A percentile compares a stretch with the other conserved stretches of the same genome.
phyloP scores from a whole-genome alignment of 2,797 vertebrate genomes.

The Rachycentron canadum region DNA sequence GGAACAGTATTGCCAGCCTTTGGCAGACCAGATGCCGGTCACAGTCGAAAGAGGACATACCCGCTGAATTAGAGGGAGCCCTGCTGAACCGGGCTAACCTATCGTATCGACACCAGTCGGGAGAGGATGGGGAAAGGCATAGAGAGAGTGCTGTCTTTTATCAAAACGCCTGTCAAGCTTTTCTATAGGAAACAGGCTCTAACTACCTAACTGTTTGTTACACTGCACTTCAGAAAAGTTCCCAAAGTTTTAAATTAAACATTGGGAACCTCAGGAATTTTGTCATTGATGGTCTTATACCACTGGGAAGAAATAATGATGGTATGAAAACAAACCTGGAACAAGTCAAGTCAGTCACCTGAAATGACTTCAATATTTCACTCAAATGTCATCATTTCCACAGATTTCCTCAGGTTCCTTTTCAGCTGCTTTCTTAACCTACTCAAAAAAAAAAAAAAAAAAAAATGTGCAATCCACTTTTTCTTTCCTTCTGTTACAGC shows the following conservation, averaged over 20 bases:
- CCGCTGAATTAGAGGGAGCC: slow-evolving; percentile 49
- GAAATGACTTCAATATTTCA: not conserved
- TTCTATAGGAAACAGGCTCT: not conserved
- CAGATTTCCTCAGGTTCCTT: not conserved
- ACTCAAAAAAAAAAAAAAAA: not conserved
- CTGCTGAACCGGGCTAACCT: slow-evolving; percentile 30
- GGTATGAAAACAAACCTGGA: not conserved
- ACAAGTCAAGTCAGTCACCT: not conserved
- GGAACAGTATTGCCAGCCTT: slow-evolving; percentile 48
- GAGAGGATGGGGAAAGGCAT: not conserved
- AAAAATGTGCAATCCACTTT: too few relatives aligned
- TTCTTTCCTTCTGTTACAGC: not conserved
- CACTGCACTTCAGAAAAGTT: not conserved
- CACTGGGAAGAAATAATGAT: not conserved
- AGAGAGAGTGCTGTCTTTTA: not conserved
- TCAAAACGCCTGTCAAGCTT: not conserved
- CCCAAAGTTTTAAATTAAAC: slow-evolving; percentile 2
- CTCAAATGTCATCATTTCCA: not conserved
- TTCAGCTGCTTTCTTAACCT: not conserved
- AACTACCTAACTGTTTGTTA: not conserved
- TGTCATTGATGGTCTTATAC: not conserved
- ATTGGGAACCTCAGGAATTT: not conserved
- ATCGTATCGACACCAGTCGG: slow-evolving; percentile 4
- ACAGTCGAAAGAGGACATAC: slow-evolving; percentile 62
- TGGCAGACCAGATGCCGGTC: slow-evolving; percentile 71